Percentiles rank a stretch among this genome's conserved stretches.
Conservation (phyloP, 2,113 vertebrate genomes). For the Eulemur macaco region DNA sequence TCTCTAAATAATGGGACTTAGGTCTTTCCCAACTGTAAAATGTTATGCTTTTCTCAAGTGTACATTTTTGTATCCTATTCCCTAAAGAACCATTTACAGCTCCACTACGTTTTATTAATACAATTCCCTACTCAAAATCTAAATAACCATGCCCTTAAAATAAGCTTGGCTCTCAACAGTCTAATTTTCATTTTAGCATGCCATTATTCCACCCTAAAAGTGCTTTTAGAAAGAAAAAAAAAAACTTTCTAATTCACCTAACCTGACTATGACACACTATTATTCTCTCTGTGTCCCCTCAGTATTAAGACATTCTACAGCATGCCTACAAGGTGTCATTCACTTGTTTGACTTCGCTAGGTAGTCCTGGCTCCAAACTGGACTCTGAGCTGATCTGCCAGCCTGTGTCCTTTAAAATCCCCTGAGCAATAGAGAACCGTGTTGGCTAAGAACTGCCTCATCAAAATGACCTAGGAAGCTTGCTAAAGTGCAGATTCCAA, state of each 20-base stretch:
- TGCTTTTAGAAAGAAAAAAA: not conserved
- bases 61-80: constrained; percentile 15
- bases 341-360: not conserved
- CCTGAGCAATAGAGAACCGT: not conserved
- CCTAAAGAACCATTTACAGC: not conserved
- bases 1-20: not conserved
- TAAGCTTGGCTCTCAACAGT: not conserved
- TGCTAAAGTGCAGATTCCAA: not conserved
- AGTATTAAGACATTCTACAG: not conserved
- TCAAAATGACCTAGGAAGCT: not conserved
- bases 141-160: not conserved
- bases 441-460: not conserved
- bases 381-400: not conserved
- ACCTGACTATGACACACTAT: not conserved
- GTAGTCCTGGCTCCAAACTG: not conserved
- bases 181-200: constrained; percentile 18
- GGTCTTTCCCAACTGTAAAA: not conserved
- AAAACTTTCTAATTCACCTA: not conserved
- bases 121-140: not conserved
- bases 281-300: not conserved
- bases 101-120: not conserved
- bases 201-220: not conserved
- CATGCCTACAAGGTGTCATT: not conserved
- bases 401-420: not conserved
- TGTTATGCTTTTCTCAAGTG: not conserved